A percentile compares a stretch with the other conserved stretches of the same genome.
These are phyloP conservation scores for Sinonovacula constricta DNA, from an alignment of 1,140 invertebrate genomes.

Conservation along the genomic window DNA sequence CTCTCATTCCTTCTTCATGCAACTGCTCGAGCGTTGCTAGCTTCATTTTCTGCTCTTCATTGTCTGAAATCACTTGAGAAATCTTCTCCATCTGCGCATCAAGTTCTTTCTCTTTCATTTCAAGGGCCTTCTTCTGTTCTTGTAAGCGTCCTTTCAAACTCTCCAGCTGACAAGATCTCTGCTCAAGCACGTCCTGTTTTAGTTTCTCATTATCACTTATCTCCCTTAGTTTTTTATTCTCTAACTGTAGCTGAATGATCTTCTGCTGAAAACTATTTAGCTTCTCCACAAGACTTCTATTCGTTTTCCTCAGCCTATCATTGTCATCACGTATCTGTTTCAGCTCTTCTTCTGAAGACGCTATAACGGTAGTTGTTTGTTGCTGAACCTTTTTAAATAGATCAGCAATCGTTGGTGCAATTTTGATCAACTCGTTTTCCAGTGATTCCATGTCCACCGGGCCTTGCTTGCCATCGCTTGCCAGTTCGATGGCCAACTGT, in stretches of 20 bases:
- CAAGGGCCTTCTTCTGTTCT: constrained; percentile 56
- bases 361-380: constrained; percentile 42
- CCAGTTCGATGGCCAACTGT: constrained; percentile 35
- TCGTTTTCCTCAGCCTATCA: constrained; percentile 63
- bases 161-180: constrained; percentile 57
- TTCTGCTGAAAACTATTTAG: constrained; percentile 64
- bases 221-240: constrained; percentile 62
- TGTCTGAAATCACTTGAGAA: constrained; percentile 55
- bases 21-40: constrained; percentile 56
- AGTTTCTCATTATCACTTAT: constrained; percentile 57
- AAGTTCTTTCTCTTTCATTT: constrained; percentile 60
- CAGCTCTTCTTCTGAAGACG: constrained; percentile 48
- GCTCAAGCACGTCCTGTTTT: constrained; percentile 53
- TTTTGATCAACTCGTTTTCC: constrained; percentile 40
- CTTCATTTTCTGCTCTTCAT: constrained; percentile 56
- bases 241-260: constrained; percentile 61
- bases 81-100: constrained; percentile 59
- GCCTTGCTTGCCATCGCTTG: constrained; percentile 34
- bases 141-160: constrained; percentile 56
- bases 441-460: constrained; percentile 38
- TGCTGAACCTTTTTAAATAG: constrained; percentile 43
- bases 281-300: constrained; percentile 60
- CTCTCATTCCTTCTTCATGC: constrained; percentile 58
- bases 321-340: constrained; percentile 59
- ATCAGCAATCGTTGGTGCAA: constrained; percentile 51